phyloP scores from a whole-genome alignment of 2,888 invertebrate genomes.

The Hemaris fuciformis region DNA sequence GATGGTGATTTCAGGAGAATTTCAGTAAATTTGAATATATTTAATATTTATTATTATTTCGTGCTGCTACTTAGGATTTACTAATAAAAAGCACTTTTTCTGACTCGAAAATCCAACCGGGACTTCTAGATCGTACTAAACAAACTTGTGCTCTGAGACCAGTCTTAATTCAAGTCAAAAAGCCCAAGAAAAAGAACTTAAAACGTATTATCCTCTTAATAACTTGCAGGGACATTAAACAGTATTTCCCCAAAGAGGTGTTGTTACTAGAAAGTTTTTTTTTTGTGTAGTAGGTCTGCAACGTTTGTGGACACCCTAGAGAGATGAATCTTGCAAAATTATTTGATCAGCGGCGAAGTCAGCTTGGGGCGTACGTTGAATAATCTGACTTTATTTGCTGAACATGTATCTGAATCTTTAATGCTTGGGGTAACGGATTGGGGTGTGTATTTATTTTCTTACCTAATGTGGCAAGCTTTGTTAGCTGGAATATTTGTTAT shows the following conservation, averaged over 20 bases:
- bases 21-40: too few species aligned
- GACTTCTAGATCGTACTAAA: too few species aligned
- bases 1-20: not conserved
- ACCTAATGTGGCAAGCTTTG: slow-evolving; percentile 1
- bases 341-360: not conserved
- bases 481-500: not conserved
- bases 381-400: slow-evolving; percentile 7
- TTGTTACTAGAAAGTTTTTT: not conserved
- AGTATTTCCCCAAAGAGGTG: not conserved
- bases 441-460: not conserved
- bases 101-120: too few species aligned
- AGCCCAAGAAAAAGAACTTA: too few species aligned
- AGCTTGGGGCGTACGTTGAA: not conserved
- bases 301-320: not conserved
- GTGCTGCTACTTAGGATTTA: too few species aligned
- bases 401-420: slow-evolving; percentile 8
- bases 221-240: not conserved
- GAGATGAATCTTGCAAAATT: not conserved
- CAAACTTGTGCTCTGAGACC: too few species aligned
- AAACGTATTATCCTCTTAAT: not conserved
- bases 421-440: slow-evolving; percentile 2
- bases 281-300: not conserved
- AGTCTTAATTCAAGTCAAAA: too few species aligned
- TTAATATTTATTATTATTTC: too few species aligned
- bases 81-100: too few species aligned